Percentiles rank a stretch among this genome's conserved stretches.
Evolutionary conservation across 2,113 vertebrate genomes (phyloP).

Genomic region (Emydocephalus ijimae): DNA sequence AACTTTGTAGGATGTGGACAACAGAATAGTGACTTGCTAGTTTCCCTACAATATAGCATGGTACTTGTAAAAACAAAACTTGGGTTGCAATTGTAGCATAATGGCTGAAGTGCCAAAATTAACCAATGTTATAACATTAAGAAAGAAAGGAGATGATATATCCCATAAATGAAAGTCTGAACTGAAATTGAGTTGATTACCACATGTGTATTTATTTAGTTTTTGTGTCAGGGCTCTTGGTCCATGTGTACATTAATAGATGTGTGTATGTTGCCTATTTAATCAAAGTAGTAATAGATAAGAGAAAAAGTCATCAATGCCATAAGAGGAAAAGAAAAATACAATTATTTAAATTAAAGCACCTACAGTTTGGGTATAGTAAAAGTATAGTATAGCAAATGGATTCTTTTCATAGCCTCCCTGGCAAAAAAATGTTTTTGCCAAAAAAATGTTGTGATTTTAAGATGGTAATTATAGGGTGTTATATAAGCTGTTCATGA

Average conservation of each 20-base stretch:
- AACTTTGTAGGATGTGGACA: neutral
- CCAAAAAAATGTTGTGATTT: neutral
- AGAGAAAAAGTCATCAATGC: neutral
- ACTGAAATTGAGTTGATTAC: neutral
- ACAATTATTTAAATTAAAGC: neutral
- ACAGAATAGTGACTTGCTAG: neutral
- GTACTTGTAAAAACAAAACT: neutral
- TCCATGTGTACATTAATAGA: neutral
- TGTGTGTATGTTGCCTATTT: neutral
- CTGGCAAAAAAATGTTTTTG: neutral
- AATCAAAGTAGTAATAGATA: neutral
- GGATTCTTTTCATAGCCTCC: neutral
- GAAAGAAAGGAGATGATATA: neutral
- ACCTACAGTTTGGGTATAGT: neutral
- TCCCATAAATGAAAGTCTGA: neutral
- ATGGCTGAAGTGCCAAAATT: neutral
- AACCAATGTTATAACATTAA: neutral
- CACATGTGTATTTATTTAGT: neutral
- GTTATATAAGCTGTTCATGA: conserved; percentile 3
- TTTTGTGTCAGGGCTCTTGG: neutral
- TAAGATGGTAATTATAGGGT: neutral
- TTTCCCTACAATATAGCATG: neutral
- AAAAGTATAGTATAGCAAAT: neutral
- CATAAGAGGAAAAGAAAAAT: neutral
- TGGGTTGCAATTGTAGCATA: neutral